Base-by-base conservation (phyloP, 2,113 vertebrate genomes). In the Peromyscus californicus region DNA sequence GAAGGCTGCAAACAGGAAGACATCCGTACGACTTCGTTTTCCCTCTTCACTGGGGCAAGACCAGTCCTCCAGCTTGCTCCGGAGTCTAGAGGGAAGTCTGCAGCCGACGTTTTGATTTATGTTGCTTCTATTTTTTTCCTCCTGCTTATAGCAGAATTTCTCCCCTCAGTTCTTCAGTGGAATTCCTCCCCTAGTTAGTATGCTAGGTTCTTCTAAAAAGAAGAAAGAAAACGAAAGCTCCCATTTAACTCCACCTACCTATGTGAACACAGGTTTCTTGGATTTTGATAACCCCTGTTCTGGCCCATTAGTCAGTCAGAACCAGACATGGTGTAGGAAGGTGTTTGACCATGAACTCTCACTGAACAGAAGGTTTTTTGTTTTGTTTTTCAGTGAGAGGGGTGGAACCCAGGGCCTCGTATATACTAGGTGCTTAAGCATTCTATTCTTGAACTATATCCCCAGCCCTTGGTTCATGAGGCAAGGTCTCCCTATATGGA, bases 51-150 rank as follows among this genome's bases (percentile, higher is more conserved):
- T 63, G 22, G 36, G 75, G 78, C 94, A 75, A 96, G 48, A 69
- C 63, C 89, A 85, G 24, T 45, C 29, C 45, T 61, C 59, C 54
- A 39, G 42, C 51, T 78, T 94, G 75, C 84, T 94, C 54, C 11
- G 1, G 29, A 80, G 19, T 93, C 83, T 93, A 21, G n/a, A n/a
- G 59, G 5, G n/a, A 93, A 89, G 33, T 59, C 78, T 91, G 24
- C 26, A 85, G 36, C 74, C 17, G 67, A 96, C 0, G 3, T 59
- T 57, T 87, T 87, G 85, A 48, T 93, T 31, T 88, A 5, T 36
- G 65, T 87, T 96, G 76, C 78, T 33, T 89, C 87, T 82, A 24
- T 91, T 75, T 94, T 79, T 84, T 95, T 95, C 76, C 54, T 96
- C 33, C n/a, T n/a, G 4, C 26, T 90, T 74, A 83, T 11, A 89